phyloP scores from a whole-genome alignment of 1,140 invertebrate genomes.

The Eupeodes corollae region DNA sequence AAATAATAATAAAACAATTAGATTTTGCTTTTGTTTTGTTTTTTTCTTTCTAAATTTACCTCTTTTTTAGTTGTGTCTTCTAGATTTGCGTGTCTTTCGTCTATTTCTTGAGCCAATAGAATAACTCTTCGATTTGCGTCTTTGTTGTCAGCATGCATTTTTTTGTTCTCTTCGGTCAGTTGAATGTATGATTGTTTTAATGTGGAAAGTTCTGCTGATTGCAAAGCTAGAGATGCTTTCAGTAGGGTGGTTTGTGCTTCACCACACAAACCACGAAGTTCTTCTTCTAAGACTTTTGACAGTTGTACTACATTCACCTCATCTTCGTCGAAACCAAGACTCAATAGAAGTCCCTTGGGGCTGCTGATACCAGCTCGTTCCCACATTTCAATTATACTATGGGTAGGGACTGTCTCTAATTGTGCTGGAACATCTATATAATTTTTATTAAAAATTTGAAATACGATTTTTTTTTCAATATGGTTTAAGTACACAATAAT shows the following conservation, averaged over 20 bases:
- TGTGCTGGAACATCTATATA: conserved; percentile 12
- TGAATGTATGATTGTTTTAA: conserved; percentile 51
- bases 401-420: conserved; percentile 33
- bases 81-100: conserved; percentile 72
- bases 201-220: conserved; percentile 47
- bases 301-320: conserved; percentile 56
- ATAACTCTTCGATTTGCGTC: conserved; percentile 71
- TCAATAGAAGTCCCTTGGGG: conserved; percentile 48
- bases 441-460: no score
- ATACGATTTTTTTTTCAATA: no score
- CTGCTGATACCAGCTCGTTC: conserved; percentile 55
- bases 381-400: conserved; percentile 58
- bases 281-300: conserved; percentile 61
- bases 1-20: neutral
- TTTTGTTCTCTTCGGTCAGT: conserved; percentile 56
- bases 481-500: no score
- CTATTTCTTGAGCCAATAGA: conserved; percentile 74
- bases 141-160: conserved; percentile 59
- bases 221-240: conserved; percentile 46
- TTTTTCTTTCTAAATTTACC: conserved; percentile 36
- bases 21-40: neutral
- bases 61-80: conserved; percentile 54
- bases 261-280: conserved; percentile 36
- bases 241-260: conserved; percentile 23
- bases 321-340: conserved; percentile 54